Evolutionary conservation across 1,140 invertebrate genomes (phyloP), one percentile per base, ranked within the genome.

Genomic region (Zelostemma sp.): DNA sequence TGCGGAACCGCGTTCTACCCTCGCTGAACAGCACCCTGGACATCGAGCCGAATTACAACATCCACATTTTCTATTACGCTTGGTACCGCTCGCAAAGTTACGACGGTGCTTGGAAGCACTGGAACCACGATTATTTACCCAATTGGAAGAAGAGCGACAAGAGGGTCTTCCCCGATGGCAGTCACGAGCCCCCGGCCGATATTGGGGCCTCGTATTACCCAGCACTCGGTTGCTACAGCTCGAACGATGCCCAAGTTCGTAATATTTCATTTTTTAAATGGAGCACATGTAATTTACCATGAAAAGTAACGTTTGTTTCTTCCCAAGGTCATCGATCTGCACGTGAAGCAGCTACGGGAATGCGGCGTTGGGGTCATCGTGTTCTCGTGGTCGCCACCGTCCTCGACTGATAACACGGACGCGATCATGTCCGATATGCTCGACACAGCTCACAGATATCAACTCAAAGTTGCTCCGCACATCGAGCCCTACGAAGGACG

Each of bases 61-160:
- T 86, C 16, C 86, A 87, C 63, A 82, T 85, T 35, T 88, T 88
- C 74, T 88, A 88, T 67, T 87, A 87, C 61, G 73, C 84, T 5
- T 87, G 86, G 86, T 87, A 86, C 72, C 80, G 81, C 9, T 87
- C 84, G 33, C 28, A 75, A n/a, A 60, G 70, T 35, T 78, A 78
- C 54, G 86, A 88, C 56, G 81, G 82, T 1, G 49, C 54, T 6
- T 87, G 84, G 81, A 79, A 77, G 56, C 86, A 86, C 45, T 88
- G 87, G 87, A 86, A 87, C 72, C 84, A 86, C 41, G 73, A 81
- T 17, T 84, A 85, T 62, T 59, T 86, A 18, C 80, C 83, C 3
- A 85, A 85, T 54, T 85, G 83, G 85, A 85, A 84, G 54, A 83
- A 83, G 60, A 84, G 84, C 49, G 82, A 85, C 38, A 79, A 77